A percentile compares a stretch with the other conserved stretches of the same genome.
Conservation (phyloP, 2,888 invertebrate genomes). For the Lasioglossum malachurum region DNA sequence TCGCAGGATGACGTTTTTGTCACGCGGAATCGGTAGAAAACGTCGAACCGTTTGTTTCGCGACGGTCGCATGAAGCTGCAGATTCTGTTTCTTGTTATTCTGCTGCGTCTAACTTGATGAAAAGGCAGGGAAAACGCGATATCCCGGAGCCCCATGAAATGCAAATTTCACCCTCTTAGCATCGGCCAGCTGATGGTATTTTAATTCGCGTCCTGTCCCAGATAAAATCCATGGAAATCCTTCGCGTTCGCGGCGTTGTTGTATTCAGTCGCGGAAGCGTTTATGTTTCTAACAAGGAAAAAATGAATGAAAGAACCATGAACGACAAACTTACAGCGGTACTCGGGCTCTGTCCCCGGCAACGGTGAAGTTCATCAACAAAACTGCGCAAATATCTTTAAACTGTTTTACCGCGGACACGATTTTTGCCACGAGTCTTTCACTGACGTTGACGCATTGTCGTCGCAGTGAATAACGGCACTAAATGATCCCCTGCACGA, state of each 20-base stretch:
- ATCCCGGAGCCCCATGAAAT: slow-evolving; percentile 37
- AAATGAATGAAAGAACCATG: slow-evolving; percentile 27
- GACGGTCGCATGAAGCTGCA: slow-evolving; percentile 6
- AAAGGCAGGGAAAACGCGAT: slow-evolving; percentile 27
- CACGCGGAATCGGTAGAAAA: neutral
- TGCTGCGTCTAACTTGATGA: slow-evolving; percentile 13
- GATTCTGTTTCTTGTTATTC: slow-evolving; percentile 37
- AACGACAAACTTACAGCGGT: slow-evolving; percentile 38
- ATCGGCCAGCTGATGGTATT: slow-evolving; percentile 47
- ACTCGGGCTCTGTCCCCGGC: slow-evolving; percentile 34
- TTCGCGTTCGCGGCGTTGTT: neutral
- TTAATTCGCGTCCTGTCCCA: slow-evolving; percentile 57
- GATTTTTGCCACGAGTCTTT: slow-evolving; percentile 38
- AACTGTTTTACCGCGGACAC: slow-evolving; percentile 41
- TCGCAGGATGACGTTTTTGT: neutral
- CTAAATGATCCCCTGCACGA: slow-evolving; percentile 53
- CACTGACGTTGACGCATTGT: slow-evolving; percentile 52
- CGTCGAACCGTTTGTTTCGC: neutral
- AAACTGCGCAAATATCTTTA: slow-evolving; percentile 28
- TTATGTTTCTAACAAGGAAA: slow-evolving; percentile 31
- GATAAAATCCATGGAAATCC: slow-evolving; percentile 41
- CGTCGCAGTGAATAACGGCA: slow-evolving; percentile 62
- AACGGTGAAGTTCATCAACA: slow-evolving; percentile 56
- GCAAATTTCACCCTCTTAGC: slow-evolving; percentile 35
- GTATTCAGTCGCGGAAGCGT: slow-evolving; percentile 16